Conservation (phyloP, 53 echinoderm and acorn worm genomes). For the Temnopleurus reevesii region DNA sequence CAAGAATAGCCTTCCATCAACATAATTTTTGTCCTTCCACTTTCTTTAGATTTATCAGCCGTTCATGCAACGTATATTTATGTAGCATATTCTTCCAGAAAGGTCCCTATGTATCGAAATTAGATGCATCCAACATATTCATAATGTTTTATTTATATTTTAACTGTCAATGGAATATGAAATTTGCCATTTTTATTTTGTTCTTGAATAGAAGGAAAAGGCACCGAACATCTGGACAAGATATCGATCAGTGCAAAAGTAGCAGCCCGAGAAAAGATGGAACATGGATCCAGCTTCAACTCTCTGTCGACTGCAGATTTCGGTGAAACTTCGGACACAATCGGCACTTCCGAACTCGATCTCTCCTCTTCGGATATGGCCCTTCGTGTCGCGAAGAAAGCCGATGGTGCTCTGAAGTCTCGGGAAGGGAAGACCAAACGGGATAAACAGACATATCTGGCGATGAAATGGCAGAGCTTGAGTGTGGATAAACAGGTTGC, state of each 20-base stretch:
- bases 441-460: neutral
- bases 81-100: too few species aligned
- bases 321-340: constrained; percentile 16
- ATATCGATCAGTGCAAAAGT: neutral
- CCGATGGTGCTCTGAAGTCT: neutral
- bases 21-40: too few species aligned
- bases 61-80: too few species aligned
- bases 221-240: neutral
- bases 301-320: constrained; percentile 6
- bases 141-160: too few species aligned
- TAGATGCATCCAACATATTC: too few species aligned
- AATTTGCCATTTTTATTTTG: neutral
- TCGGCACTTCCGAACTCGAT: constrained; percentile 15
- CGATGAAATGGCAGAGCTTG: neutral
- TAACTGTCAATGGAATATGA: too few species aligned
- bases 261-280: neutral
- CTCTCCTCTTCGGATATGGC: neutral
- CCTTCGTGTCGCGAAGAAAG: neutral
- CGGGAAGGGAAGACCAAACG: neutral
- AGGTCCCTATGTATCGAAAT: too few species aligned
- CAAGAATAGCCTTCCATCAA: too few species aligned
- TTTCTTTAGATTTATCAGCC: too few species aligned
- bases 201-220: neutral
- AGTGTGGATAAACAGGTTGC: constrained; percentile 44
- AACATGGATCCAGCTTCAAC: neutral